Conservation (phyloP, 2,888 invertebrate species). For the Leucania comma region DNA sequence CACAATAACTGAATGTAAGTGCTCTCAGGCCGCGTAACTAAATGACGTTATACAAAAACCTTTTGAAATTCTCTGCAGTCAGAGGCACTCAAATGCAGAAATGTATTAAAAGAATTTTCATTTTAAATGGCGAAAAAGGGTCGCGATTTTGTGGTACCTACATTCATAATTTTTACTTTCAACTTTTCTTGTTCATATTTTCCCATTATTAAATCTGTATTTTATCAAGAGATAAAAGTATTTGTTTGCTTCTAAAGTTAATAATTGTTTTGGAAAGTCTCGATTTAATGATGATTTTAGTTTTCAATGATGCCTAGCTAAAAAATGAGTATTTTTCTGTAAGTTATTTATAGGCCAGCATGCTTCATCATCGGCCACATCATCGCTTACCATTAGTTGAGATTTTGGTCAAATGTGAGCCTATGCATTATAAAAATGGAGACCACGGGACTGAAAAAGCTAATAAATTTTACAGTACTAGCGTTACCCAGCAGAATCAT, state of each 20-base stretch:
- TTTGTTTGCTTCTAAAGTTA: neutral
- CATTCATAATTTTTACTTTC: conserved; percentile 4
- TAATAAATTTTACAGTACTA: no score
- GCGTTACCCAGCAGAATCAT: no score
- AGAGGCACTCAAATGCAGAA: conserved; percentile 43
- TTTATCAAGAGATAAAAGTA: neutral
- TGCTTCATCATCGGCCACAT: no score
- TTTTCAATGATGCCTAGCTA: no score
- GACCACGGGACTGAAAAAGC: no score
- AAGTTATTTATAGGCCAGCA: no score
- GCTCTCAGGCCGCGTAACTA: conserved; percentile 34
- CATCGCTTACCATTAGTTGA: no score
- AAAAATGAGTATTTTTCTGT: no score
- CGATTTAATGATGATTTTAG: neutral
- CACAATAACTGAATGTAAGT: conserved; percentile 23
- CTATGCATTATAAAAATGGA: no score
- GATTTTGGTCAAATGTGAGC: no score
- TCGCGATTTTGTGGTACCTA: conserved; percentile 19
- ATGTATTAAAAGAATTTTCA: conserved; percentile 42
- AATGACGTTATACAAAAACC: conserved; percentile 54
- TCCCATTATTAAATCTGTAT: neutral
- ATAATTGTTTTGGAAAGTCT: neutral
- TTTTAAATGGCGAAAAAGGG: conserved; percentile 31
- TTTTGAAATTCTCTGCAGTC: conserved; percentile 51
- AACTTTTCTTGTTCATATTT: neutral